phyloP scores from a whole-genome alignment of 2,888 invertebrate species.

The Thera obeliscata region DNA sequence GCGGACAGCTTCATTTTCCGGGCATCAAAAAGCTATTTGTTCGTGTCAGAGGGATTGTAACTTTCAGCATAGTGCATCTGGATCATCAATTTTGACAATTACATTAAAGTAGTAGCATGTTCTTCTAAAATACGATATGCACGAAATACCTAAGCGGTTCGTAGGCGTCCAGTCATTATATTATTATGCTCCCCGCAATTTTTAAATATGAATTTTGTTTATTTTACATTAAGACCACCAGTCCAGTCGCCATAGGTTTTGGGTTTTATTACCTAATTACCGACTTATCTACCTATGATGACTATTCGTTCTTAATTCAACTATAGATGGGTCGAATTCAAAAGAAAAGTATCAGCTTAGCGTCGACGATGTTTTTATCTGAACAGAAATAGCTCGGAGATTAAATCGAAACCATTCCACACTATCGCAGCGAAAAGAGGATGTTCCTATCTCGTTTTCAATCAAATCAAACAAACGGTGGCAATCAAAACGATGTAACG shows the following conservation, averaged over 20 bases:
- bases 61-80: slow-evolving; percentile 28
- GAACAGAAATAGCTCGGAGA: slow-evolving; percentile 14
- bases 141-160: neutral
- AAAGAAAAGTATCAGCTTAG: neutral
- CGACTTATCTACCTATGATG: no score
- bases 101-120: neutral
- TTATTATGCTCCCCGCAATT: no score
- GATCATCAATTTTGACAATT: slow-evolving; percentile 17
- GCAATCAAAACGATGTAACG: slow-evolving; percentile 71
- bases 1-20: slow-evolving; percentile 78
- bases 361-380: slow-evolving; percentile 10
- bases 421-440: slow-evolving; percentile 35
- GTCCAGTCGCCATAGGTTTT: no score
- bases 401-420: slow-evolving; percentile 27
- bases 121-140: neutral
- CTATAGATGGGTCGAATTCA: neutral
- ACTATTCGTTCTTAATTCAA: neutral
- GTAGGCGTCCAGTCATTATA: neutral
- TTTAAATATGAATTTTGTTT: no score
- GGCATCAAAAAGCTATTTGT: slow-evolving; percentile 76
- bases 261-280: no score
- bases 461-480: slow-evolving; percentile 62
- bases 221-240: no score
- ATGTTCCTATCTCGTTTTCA: slow-evolving; percentile 53
- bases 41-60: slow-evolving; percentile 44